phyloP scores from a whole-genome alignment of 2,888 invertebrate genomes.

The Labia minor region DNA sequence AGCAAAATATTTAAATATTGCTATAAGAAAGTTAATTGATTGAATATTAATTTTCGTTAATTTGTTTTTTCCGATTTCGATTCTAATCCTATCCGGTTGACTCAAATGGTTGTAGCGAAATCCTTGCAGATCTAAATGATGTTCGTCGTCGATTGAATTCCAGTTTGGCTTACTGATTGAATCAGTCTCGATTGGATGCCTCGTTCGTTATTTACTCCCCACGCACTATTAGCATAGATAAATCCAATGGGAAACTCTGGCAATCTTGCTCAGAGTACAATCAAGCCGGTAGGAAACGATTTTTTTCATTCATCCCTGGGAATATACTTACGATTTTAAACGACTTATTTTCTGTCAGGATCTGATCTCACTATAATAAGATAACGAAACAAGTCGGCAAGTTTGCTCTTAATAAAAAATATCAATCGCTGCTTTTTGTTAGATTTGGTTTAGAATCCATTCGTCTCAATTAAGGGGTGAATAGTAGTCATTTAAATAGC shows the following conservation, averaged over 20 bases:
- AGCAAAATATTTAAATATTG: too few relatives aligned
- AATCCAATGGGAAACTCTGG: background rate
- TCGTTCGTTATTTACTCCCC: background rate
- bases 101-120: background rate
- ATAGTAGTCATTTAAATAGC: slow-evolving; percentile 7
- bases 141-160: background rate
- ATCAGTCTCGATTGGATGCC: background rate
- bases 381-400: background rate
- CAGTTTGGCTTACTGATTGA: background rate
- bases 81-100: too few relatives aligned
- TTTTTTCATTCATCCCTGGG: slow-evolving; percentile 1
- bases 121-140: background rate
- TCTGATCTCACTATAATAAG: background rate
- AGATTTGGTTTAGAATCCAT: background rate
- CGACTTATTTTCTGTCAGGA: slow-evolving; percentile 1
- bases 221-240: background rate
- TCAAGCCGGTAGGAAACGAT: background rate
- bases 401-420: background rate
- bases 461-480: background rate
- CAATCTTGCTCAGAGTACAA: background rate
- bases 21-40: too few relatives aligned
- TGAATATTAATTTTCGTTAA: too few relatives aligned
- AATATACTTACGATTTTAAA: background rate
- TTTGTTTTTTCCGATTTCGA: too few relatives aligned
- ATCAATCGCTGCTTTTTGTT: slow-evolving; percentile 8